phyloP scores from a whole-genome alignment of 2,888 invertebrate genomes.

The Piscicola geometra region DNA sequence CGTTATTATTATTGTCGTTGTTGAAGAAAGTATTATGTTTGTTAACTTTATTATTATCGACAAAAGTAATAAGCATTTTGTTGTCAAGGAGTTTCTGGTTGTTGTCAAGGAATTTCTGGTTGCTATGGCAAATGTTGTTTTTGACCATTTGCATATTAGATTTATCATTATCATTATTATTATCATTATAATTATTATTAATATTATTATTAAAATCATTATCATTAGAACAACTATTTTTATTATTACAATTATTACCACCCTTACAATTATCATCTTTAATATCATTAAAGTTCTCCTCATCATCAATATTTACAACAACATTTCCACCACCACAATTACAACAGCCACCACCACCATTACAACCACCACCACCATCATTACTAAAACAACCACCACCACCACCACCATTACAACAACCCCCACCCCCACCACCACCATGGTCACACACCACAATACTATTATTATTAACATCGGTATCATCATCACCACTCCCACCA shows the following conservation, averaged over 20 bases:
- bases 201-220: background rate
- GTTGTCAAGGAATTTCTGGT: background rate
- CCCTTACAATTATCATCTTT: background rate
- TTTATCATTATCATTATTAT: background rate
- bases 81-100: background rate
- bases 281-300: too few species aligned
- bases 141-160: background rate
- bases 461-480: too few species aligned
- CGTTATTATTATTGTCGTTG: background rate
- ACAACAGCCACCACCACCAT: too few species aligned
- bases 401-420: too few species aligned
- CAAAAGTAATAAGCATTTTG: too few species aligned
- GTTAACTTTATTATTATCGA: background rate
- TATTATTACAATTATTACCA: conserved; percentile 9
- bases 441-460: too few species aligned
- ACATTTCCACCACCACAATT: too few species aligned
- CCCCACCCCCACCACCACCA: too few species aligned
- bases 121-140: background rate
- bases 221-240: conserved; percentile 2
- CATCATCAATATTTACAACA: too few species aligned
- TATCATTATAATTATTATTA: background rate
- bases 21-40: background rate
- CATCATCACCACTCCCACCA: too few species aligned
- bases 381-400: too few species aligned
- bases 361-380: too few species aligned